Conservation (phyloP, 2,797 vertebrate species). For the Eulemur coronatus region DNA sequence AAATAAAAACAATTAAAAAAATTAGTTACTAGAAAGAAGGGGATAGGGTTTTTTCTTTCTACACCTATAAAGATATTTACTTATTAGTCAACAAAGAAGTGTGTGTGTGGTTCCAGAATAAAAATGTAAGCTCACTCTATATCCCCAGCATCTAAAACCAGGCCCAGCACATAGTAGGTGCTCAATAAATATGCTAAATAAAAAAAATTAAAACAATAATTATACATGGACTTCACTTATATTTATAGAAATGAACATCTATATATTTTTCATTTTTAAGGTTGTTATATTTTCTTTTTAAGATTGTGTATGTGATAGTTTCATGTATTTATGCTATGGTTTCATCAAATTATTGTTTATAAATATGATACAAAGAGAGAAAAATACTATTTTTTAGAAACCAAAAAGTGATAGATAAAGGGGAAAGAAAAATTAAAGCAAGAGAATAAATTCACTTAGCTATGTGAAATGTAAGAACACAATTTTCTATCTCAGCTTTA, state of each 20-base stretch:
- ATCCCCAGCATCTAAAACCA: background rate
- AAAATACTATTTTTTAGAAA: slow-evolving; percentile 35
- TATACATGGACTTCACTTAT: background rate
- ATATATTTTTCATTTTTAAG: slow-evolving; percentile 18
- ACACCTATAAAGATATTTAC: background rate
- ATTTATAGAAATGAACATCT: background rate
- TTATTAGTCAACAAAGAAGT: background rate
- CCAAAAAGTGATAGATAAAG: background rate
- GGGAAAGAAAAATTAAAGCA: background rate
- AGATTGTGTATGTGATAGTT: background rate
- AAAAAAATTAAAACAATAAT: slow-evolving; percentile 31
- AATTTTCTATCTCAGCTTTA: background rate
- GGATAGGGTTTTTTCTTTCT: background rate
- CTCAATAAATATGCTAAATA: background rate
- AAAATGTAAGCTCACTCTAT: background rate
- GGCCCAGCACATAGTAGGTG: background rate
- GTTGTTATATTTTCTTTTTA: background rate
- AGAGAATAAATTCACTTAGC: background rate
- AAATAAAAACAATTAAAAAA: slow-evolving; percentile 55
- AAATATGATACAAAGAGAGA: background rate
- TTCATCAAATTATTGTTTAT: background rate
- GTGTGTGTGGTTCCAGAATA: background rate
- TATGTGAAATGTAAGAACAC: background rate
- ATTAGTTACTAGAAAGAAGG: background rate
- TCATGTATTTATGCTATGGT: background rate